phyloP scores from a whole-genome alignment of 2,113 vertebrate genomes.

The Hyperopisus bebe region DNA sequence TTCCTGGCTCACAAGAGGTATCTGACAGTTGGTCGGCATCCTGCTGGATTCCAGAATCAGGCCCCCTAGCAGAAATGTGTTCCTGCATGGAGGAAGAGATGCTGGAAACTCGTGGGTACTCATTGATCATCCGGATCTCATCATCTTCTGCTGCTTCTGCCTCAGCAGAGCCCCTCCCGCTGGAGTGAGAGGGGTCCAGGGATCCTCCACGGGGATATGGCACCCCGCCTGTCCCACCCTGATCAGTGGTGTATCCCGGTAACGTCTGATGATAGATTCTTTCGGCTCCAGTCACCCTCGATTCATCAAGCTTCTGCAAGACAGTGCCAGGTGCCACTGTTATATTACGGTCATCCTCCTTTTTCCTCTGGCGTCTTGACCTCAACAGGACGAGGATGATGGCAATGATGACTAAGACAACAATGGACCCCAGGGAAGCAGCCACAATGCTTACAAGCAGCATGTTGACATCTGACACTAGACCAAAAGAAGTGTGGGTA shows the following conservation, averaged over 20 bases:
- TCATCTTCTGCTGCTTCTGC: conserved; percentile 85
- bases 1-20: conserved; percentile 84
- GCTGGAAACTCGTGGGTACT: conserved; percentile 86
- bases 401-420: conserved; percentile 73
- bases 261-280: conserved; percentile 89
- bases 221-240: conserved; percentile 51
- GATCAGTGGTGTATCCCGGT: conserved; percentile 73
- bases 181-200: conserved; percentile 95
- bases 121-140: conserved; percentile 97
- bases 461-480: conserved; percentile 77
- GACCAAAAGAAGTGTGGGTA: conserved; percentile 83
- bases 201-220: conserved; percentile 84
- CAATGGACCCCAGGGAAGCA: conserved; percentile 78
- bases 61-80: conserved; percentile 82
- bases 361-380: conserved; percentile 66
- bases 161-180: conserved; percentile 90
- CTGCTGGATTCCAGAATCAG: conserved; percentile 94
- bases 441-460: conserved; percentile 81
- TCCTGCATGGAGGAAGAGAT: conserved; percentile 89
- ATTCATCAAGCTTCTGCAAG: conserved; percentile 78
- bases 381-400: conserved; percentile 78
- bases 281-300: conserved; percentile 58
- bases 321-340: conserved; percentile 60
- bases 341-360: conserved; percentile 56
- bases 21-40: conserved; percentile 94